Evolutionary conservation across 2,888 invertebrate genomes (phyloP).

Genomic region (Psylliodes chrysocephalus): DNA sequence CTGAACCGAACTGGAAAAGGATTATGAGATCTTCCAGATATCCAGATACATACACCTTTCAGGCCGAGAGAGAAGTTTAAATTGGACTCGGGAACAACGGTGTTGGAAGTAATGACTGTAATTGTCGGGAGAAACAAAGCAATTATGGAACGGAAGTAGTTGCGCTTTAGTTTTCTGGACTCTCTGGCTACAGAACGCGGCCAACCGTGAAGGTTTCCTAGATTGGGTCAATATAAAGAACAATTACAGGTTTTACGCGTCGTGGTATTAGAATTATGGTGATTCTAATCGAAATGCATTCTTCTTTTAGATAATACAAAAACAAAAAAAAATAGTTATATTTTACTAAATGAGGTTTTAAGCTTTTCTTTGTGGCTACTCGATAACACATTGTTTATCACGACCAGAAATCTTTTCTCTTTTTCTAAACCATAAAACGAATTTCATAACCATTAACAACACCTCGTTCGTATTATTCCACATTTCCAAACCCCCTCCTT

Average conservation of each 20-base stretch:
- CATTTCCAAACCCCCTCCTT: background rate
- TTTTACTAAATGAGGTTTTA: no score
- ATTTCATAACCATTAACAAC: background rate
- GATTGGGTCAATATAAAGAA: conserved; percentile 13
- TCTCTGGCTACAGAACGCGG: background rate
- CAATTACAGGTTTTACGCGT: conserved; percentile 13
- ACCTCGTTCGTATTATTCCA: background rate
- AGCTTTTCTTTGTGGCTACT: no score
- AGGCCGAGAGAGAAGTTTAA: conserved; percentile 53
- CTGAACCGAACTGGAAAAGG: conserved; percentile 9
- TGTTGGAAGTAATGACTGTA: conserved; percentile 57
- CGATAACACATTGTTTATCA: no score
- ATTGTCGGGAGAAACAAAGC: conserved; percentile 56
- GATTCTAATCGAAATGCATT: no score
- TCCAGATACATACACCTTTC: no score
- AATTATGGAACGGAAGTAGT: conserved; percentile 48
- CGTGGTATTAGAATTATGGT: no score
- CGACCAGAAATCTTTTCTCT: no score
- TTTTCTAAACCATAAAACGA: no score
- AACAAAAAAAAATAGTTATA: no score
- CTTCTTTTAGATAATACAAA: no score
- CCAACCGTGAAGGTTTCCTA: conserved; percentile 34
- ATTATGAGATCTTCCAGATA: conserved; percentile 41
- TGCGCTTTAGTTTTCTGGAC: conserved; percentile 18
- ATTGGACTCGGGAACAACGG: conserved; percentile 58